These are phyloP conservation scores for Plodia interpunctella DNA, from an alignment of 1,140 invertebrate species.

Conservation along the genomic window DNA sequence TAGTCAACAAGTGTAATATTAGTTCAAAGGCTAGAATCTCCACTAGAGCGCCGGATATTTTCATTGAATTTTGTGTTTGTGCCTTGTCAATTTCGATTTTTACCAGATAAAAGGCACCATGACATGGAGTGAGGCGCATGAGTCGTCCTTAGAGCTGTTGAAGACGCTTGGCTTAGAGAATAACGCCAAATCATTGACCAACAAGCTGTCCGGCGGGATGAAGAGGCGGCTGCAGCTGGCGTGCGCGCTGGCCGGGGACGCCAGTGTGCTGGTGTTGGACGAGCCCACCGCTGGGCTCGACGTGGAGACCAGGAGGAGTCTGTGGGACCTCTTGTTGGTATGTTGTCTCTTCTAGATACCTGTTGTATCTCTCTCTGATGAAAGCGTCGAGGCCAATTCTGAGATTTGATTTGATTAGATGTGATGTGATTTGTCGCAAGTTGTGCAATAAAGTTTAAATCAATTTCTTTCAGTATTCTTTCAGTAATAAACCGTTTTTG, in stretches of 20 bases:
- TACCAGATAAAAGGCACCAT: constrained; percentile 49
- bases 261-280: constrained; percentile 88
- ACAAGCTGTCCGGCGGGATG: constrained; percentile 89
- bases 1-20: too few relatives aligned
- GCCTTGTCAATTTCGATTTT: not conserved
- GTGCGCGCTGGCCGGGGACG: constrained; percentile 85
- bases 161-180: constrained; percentile 28
- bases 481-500: too few relatives aligned
- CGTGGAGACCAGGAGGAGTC: constrained; percentile 90
- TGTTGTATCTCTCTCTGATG: too few relatives aligned
- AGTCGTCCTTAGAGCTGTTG: constrained; percentile 32
- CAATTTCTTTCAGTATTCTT: too few relatives aligned
- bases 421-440: too few relatives aligned
- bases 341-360: too few relatives aligned
- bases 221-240: constrained; percentile 88
- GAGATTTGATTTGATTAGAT: too few relatives aligned
- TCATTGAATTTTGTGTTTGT: too few relatives aligned
- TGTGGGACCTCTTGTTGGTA: constrained; percentile 90
- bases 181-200: constrained; percentile 70
- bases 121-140: constrained; percentile 14
- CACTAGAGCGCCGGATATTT: too few relatives aligned
- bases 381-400: too few relatives aligned
- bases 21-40: too few relatives aligned
- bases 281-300: constrained; percentile 98
- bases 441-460: too few relatives aligned